Evolutionary conservation across 1,140 invertebrate genomes (phyloP).

Genomic region (Euwallacea similis): DNA sequence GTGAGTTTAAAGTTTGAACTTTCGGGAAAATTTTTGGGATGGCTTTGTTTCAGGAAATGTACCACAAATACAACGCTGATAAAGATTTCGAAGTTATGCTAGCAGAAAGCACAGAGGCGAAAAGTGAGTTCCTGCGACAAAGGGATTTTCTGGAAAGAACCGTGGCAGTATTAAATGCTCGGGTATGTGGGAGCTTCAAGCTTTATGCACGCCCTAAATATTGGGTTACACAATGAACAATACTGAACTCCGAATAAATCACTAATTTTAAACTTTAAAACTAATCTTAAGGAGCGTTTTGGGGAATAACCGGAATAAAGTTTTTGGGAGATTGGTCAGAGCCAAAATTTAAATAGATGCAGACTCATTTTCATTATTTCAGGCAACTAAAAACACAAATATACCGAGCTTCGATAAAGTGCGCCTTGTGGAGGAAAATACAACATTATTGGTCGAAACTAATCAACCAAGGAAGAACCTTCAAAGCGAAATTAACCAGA

Average conservation of each 20-base stretch:
- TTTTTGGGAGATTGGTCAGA: not conserved
- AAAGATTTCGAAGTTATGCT: constrained; percentile 65
- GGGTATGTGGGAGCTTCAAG: constrained; percentile 49
- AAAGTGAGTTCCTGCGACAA: constrained; percentile 77
- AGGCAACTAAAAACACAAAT: constrained; percentile 46
- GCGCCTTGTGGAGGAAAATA: constrained; percentile 69
- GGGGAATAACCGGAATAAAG: not conserved
- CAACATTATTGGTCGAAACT: constrained; percentile 72
- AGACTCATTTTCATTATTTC: not conserved
- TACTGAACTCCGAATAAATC: no score
- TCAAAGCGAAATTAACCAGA: constrained; percentile 63
- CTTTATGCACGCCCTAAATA: no score
- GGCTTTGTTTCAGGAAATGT: constrained; percentile 58
- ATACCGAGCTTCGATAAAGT: constrained; percentile 48
- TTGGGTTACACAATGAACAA: no score
- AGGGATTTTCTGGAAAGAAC: constrained; percentile 77
- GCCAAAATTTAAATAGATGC: no score
- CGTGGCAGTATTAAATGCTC: constrained; percentile 63
- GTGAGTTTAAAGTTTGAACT: constrained; percentile 50
- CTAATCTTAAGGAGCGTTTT: not conserved
- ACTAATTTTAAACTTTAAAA: no score
- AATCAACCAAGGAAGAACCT: constrained; percentile 71
- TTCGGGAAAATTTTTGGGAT: not conserved
- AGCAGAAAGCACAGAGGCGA: constrained; percentile 69
- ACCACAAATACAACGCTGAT: constrained; percentile 74